A percentile compares a stretch with the other conserved stretches of the same genome.
Evolutionary conservation across 2,888 invertebrate species (phyloP).

Genomic region (Aporophyla lueneburgensis): DNA sequence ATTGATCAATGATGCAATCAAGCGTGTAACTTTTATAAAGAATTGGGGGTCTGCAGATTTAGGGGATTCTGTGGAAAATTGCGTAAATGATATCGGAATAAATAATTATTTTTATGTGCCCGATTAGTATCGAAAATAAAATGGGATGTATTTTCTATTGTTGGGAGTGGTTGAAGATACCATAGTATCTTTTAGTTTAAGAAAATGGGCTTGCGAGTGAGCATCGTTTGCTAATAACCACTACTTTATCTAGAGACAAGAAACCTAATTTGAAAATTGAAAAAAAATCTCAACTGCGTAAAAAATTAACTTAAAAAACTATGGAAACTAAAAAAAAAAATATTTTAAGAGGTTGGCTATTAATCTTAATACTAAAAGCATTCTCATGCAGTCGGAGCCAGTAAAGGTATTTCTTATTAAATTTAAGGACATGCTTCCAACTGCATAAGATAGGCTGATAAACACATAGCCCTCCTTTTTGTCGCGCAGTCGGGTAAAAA

Average conservation of each 20-base stretch:
- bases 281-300: too few relatives aligned
- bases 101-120: neutral
- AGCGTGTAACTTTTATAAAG: slow-evolving; percentile 24
- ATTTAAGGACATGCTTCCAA: too few relatives aligned
- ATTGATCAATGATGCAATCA: slow-evolving; percentile 59
- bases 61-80: neutral
- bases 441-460: too few relatives aligned
- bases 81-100: neutral
- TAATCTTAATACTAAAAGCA: too few relatives aligned
- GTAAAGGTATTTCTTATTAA: too few relatives aligned
- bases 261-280: neutral
- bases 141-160: neutral
- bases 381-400: too few relatives aligned
- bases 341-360: too few relatives aligned
- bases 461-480: too few relatives aligned
- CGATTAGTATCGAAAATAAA: neutral
- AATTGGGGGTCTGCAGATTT: neutral
- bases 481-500: too few relatives aligned
- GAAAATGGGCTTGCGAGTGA: neutral
- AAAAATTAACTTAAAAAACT: too few relatives aligned
- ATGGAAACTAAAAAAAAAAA: too few relatives aligned
- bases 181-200: neutral
- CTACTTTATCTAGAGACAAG: neutral
- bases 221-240: neutral
- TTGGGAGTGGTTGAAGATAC: neutral